Evolutionary conservation across 2,888 invertebrate genomes (phyloP).

Genomic region (Thera britannica): DNA sequence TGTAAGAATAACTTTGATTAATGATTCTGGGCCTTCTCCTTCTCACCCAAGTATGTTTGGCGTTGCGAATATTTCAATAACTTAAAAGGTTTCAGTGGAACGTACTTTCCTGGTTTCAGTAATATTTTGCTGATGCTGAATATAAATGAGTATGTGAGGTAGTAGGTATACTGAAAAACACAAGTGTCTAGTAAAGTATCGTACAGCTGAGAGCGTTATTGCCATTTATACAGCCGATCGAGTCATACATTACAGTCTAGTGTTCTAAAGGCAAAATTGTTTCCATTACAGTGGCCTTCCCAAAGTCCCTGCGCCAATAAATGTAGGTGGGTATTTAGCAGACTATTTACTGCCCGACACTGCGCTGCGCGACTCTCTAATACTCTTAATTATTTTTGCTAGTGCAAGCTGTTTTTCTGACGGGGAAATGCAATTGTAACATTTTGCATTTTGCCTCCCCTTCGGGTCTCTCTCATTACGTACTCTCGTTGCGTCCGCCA

Average conservation of each 20-base stretch:
- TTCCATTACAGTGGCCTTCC: constrained; percentile 74
- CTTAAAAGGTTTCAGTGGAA: constrained; percentile 17
- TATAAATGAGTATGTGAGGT: neutral
- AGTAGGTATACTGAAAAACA: constrained; percentile 7
- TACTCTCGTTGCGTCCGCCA: constrained; percentile 71
- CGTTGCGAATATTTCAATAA: constrained; percentile 18
- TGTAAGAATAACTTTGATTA: constrained; percentile 38
- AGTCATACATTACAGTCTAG: constrained; percentile 59
- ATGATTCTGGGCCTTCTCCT: constrained; percentile 18
- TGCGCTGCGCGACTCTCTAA: constrained; percentile 77
- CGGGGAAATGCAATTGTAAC: constrained; percentile 80
- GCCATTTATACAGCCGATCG: constrained; percentile 41
- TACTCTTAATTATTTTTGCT: constrained; percentile 84
- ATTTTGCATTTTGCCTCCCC: constrained; percentile 74
- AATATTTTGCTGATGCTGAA: neutral
- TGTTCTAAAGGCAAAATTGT: constrained; percentile 78
- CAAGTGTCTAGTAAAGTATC: constrained; percentile 22
- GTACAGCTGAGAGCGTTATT: constrained; percentile 22
- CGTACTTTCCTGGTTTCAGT: neutral
- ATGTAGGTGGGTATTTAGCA: constrained; percentile 82
- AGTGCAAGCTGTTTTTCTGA: constrained; percentile 83
- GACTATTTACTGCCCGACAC: constrained; percentile 81
- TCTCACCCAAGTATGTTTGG: constrained; percentile 7
- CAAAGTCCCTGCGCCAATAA: constrained; percentile 75
- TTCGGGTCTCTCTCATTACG: constrained; percentile 73